phyloP scores from a whole-genome alignment of 2,797 vertebrate genomes.

The Halcyon smyrnensis region DNA sequence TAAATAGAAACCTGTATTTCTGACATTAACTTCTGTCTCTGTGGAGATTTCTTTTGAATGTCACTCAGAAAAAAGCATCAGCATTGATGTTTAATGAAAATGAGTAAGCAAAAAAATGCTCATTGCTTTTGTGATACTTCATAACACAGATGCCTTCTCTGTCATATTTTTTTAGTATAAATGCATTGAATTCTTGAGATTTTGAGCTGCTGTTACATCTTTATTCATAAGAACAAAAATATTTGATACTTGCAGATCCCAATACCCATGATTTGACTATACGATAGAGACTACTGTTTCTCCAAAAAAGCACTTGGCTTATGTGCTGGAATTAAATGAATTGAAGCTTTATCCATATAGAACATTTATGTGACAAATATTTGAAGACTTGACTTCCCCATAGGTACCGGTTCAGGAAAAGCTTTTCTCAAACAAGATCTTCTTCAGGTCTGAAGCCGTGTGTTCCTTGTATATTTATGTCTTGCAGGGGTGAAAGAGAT shows the following conservation, averaged over 20 bases:
- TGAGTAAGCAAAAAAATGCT: not conserved
- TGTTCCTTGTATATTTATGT: not conserved
- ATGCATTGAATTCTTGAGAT: slow-evolving; percentile 30
- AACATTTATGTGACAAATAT: not conserved
- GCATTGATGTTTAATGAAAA: slow-evolving; percentile 15
- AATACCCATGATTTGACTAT: not conserved
- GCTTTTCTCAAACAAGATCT: not conserved
- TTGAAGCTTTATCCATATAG: not conserved
- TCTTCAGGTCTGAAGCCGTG: not conserved
- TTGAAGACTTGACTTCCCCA: not conserved
- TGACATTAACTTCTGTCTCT: slow-evolving; percentile 7
- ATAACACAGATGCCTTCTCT: slow-evolving; percentile 6
- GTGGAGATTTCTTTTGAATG: slow-evolving; percentile 15
- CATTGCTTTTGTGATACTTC: slow-evolving; percentile 25
- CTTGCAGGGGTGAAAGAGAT: not conserved
- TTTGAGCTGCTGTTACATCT: slow-evolving; percentile 15
- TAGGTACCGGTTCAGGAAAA: not conserved
- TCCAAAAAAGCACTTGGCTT: not conserved
- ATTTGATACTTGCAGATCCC: not conserved
- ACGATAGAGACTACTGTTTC: not conserved
- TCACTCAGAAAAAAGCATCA: not conserved
- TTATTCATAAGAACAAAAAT: slow-evolving; percentile 5
- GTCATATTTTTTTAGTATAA: slow-evolving; percentile 13
- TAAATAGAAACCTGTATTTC: not conserved
- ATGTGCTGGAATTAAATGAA: not conserved